A percentile compares a stretch with the other conserved stretches of the same genome.
phyloP scores from a whole-genome alignment of 1,140 invertebrate species.

The Aphis gossypii region DNA sequence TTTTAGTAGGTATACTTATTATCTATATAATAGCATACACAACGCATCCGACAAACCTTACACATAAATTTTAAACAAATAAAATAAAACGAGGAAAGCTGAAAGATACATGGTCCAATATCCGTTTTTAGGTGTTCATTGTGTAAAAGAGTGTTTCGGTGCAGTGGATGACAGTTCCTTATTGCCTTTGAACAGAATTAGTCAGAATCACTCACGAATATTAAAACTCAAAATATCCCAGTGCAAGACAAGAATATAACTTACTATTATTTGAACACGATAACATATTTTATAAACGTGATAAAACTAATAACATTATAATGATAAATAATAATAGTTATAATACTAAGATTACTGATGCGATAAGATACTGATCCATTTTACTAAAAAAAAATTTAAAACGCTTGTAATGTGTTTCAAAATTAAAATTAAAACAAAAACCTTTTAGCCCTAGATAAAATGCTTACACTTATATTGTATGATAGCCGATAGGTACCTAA shows the following conservation, averaged over 20 bases:
- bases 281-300: neutral
- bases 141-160: too few relatives aligned
- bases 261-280: neutral
- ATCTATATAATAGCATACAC: neutral
- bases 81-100: neutral
- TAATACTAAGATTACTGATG: too few relatives aligned
- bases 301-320: too few relatives aligned
- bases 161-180: too few relatives aligned
- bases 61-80: neutral
- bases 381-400: neutral
- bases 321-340: too few relatives aligned
- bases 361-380: too few relatives aligned
- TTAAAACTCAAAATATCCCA: neutral
- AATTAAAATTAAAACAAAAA: neutral
- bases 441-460: neutral
- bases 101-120: neutral
- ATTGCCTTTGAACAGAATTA: neutral
- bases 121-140: too few relatives aligned
- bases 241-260: neutral
- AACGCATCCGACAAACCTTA: neutral
- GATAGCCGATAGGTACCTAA: too few relatives aligned
- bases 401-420: neutral
- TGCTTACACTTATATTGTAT: neutral
- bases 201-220: neutral
- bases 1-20: too few relatives aligned